phyloP scores from a whole-genome alignment of 1,140 invertebrate genomes.

The Caenorhabditis remanei region DNA sequence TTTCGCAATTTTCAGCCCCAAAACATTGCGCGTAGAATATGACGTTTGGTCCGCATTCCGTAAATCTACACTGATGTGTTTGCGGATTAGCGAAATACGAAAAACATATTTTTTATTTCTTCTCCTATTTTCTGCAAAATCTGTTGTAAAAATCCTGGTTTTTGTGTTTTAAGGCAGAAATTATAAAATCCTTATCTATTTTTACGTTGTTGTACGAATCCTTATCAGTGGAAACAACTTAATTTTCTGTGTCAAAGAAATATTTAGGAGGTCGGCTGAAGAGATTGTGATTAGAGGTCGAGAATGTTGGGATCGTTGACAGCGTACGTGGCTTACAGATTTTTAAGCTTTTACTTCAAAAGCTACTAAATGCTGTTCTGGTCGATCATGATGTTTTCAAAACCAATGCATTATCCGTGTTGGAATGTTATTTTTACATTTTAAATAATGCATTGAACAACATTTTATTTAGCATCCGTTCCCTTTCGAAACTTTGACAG shows the following conservation, averaged over 20 bases:
- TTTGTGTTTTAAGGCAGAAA: neutral
- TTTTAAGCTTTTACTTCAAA: no score
- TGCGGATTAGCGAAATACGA: constrained; percentile 9
- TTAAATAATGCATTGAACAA: no score
- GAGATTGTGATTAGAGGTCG: neutral
- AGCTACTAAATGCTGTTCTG: no score
- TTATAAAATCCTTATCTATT: constrained; percentile 3
- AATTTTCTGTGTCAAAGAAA: constrained; percentile 17
- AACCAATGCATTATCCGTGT: no score
- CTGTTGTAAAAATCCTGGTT: neutral
- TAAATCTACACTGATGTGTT: neutral
- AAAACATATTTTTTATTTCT: neutral
- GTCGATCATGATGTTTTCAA: no score
- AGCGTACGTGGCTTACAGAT: neutral
- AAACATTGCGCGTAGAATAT: neutral
- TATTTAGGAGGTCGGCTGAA: neutral
- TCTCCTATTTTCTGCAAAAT: neutral
- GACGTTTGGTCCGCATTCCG: neutral
- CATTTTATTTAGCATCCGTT: no score
- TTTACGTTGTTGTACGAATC: neutral
- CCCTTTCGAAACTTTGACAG: no score
- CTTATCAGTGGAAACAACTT: neutral
- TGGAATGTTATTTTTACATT: no score
- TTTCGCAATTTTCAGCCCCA: neutral
- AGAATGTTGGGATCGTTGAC: neutral